These are phyloP conservation scores for Adelphocoris suturalis DNA, from an alignment of 2,888 invertebrate genomes.

Conservation along the genomic window DNA sequence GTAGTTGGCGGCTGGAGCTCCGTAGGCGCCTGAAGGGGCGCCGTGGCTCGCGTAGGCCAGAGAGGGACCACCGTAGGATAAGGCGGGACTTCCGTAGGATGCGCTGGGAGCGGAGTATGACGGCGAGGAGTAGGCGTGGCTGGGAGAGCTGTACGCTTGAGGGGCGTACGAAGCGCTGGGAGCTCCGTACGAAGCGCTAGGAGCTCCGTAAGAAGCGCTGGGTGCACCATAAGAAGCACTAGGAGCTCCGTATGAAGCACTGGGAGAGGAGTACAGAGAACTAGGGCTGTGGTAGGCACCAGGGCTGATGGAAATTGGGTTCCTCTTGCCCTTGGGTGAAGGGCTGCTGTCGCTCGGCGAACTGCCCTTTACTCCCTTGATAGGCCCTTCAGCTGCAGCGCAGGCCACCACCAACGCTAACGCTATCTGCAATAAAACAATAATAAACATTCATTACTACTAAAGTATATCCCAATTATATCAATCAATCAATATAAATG, in stretches of 20 bases:
- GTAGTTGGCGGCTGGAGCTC: slow-evolving; percentile 25
- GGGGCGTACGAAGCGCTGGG: slow-evolving; percentile 2
- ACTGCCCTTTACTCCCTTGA: background rate
- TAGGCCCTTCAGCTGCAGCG: slow-evolving; percentile 47
- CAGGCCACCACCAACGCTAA: slow-evolving; percentile 45
- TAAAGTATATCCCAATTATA: no score
- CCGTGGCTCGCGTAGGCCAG: background rate
- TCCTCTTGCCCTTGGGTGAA: slow-evolving; percentile 49
- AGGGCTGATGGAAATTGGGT: slow-evolving; percentile 58
- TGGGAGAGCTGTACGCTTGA: background rate
- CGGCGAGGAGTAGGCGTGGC: background rate
- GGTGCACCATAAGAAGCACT: slow-evolving; percentile 37
- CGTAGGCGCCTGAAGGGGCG: background rate
- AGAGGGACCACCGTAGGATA: background rate
- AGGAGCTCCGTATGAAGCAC: slow-evolving; percentile 46
- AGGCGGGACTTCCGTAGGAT: background rate
- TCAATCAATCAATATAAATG: no score
- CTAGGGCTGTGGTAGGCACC: background rate
- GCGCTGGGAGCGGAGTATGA: slow-evolving; percentile 6
- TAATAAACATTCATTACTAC: no score
- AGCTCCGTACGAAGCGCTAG: no score
- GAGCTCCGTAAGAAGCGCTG: slow-evolving; percentile 37
- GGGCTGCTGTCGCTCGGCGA: background rate
- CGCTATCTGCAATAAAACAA: slow-evolving; percentile 29
- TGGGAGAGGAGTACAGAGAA: slow-evolving; percentile 35